Conservation (phyloP, 1,140 invertebrate genomes). For the Amphibalanus amphitrite region DNA sequence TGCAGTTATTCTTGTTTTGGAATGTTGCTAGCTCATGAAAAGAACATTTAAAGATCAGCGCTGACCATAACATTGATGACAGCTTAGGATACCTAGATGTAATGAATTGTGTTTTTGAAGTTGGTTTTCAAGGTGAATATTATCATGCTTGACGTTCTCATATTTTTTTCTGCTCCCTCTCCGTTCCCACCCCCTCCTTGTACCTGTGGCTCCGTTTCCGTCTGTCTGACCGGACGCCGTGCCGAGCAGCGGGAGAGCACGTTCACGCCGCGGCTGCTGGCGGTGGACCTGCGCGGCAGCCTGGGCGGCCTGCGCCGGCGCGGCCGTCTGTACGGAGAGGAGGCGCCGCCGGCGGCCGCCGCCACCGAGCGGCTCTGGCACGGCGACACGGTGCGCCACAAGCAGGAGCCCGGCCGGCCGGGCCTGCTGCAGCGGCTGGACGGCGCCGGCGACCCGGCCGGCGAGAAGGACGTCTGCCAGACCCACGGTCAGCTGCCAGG, state of each 20-base stretch:
- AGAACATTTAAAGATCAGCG: too few relatives aligned
- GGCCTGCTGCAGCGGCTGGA: background rate
- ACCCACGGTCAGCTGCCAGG: background rate
- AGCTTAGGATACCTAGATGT: too few relatives aligned
- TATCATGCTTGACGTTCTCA: too few relatives aligned
- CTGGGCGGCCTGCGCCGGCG: constrained; percentile 45
- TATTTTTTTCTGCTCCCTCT: too few relatives aligned
- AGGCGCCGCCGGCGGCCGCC: background rate
- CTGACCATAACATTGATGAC: too few relatives aligned
- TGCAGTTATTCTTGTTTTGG: too few relatives aligned
- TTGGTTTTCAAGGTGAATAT: too few relatives aligned
- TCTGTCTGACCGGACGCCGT: too few relatives aligned
- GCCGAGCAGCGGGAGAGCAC: constrained; percentile 44
- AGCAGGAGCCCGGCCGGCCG: background rate
- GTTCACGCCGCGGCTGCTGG: constrained; percentile 61
- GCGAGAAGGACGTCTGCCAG: background rate
- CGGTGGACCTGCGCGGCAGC: constrained; percentile 59
- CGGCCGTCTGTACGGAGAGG: constrained; percentile 42
- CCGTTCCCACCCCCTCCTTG: too few relatives aligned
- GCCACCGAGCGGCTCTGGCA: constrained; percentile 2
- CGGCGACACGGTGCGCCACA: background rate
- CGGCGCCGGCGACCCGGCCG: background rate
- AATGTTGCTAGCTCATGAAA: too few relatives aligned
- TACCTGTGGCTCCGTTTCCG: too few relatives aligned
- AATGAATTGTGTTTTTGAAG: too few relatives aligned